Evolutionary conservation across 2,113 vertebrate genomes (phyloP).

Genomic region (Zapus hudsonius): DNA sequence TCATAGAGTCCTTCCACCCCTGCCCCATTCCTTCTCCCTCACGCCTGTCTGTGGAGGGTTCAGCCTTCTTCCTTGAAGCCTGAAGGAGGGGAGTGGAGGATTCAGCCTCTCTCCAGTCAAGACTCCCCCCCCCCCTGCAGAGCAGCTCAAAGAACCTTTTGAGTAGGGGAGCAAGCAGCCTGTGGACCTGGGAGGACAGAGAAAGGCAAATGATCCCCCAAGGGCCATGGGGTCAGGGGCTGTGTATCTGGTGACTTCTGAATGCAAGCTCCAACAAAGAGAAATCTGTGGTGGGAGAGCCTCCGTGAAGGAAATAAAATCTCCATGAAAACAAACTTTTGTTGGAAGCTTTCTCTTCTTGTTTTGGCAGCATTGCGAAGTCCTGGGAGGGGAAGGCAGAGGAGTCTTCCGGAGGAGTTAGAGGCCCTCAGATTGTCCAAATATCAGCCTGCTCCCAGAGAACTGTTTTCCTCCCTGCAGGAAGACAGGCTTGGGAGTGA

Average conservation of each 20-base stretch:
- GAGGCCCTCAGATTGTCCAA: slow-evolving; percentile 49
- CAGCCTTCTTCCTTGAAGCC: background rate
- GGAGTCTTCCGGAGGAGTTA: slow-evolving; percentile 58
- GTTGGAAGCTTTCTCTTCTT: slow-evolving; percentile 62
- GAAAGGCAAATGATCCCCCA: slow-evolving; percentile 39
- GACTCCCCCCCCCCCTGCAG: background rate
- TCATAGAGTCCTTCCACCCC: fast-evolving
- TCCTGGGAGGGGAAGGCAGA: slow-evolving; percentile 38
- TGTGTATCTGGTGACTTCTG: slow-evolving; percentile 67
- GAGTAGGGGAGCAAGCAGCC: background rate
- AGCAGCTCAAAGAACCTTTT: slow-evolving; percentile 60
- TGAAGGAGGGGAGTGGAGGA: background rate
- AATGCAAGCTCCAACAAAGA: slow-evolving; percentile 66
- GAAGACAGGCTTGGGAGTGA: slow-evolving; percentile 26
- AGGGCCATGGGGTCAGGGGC: slow-evolving; percentile 62
- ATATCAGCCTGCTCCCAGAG: slow-evolving; percentile 20
- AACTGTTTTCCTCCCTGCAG: slow-evolving; percentile 20
- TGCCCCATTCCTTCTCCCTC: fast-evolving
- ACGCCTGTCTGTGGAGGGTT: background rate
- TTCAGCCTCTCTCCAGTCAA: background rate
- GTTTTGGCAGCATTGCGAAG: slow-evolving; percentile 54
- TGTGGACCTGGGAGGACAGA: slow-evolving; percentile 42
- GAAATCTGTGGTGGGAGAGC: slow-evolving; percentile 68
- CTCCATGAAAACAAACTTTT: slow-evolving; percentile 78
- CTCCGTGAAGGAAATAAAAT: slow-evolving; percentile 51